phyloP scores from a whole-genome alignment of 2,888 invertebrate species.

The Tuta absoluta region DNA sequence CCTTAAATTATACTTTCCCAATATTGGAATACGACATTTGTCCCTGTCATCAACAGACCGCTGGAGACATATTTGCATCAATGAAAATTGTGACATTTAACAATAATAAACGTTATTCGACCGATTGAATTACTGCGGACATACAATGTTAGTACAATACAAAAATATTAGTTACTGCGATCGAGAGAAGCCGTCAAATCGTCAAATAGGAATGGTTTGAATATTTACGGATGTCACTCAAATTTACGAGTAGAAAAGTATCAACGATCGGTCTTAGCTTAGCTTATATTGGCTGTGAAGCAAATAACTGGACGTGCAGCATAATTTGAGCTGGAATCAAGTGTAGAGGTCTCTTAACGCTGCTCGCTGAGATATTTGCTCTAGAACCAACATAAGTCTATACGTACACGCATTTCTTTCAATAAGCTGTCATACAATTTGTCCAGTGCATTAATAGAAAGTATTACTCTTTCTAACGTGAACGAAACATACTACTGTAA shows the following conservation, averaged over 20 bases:
- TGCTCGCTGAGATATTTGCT: too few species aligned
- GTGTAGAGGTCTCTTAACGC: too few species aligned
- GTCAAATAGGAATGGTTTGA: slow-evolving; percentile 17
- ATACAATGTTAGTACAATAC: background rate
- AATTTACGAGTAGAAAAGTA: background rate
- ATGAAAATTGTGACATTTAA: background rate
- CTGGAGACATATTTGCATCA: too few species aligned
- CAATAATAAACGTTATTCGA: background rate
- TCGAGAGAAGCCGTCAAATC: slow-evolving; percentile 6
- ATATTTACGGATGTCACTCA: slow-evolving; percentile 17
- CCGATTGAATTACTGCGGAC: background rate
- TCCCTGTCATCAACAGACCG: slow-evolving; percentile 34
- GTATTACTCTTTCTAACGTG: too few species aligned
- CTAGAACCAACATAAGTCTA: too few species aligned
- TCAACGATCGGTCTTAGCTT: background rate
- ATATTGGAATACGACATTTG: slow-evolving; percentile 31
- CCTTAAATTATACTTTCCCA: slow-evolving; percentile 39
- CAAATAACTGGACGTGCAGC: background rate
- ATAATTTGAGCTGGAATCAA: background rate
- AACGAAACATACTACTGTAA: too few species aligned
- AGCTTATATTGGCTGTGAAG: background rate
- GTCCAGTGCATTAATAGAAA: too few species aligned
- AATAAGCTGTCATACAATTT: too few species aligned
- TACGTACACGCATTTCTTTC: too few species aligned
- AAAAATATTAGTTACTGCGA: slow-evolving; percentile 16